Evolutionary conservation across 1,140 invertebrate species (phyloP).

Genomic region (Triops longicaudatus): DNA sequence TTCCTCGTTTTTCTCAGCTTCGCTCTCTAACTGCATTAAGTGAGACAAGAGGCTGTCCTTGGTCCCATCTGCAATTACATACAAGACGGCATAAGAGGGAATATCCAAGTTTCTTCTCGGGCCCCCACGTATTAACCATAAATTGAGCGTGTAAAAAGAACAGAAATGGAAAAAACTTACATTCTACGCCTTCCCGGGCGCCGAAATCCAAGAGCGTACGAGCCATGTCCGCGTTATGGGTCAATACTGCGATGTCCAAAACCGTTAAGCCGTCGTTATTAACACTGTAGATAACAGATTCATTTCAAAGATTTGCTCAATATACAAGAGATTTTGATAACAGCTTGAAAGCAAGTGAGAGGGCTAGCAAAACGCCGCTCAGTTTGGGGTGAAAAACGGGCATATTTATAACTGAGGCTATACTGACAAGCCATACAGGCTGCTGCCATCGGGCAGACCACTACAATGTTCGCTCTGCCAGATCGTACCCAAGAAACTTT

Average conservation of each 20-base stretch:
- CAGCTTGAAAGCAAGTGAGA: not conserved
- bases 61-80: conserved; percentile 35
- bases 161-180: conserved; percentile 50
- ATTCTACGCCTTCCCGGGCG: conserved; percentile 75
- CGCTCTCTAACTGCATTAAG: conserved; percentile 62
- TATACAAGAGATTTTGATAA: not conserved
- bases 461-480: too few relatives aligned
- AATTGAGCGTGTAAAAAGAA: too few relatives aligned
- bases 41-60: conserved; percentile 61
- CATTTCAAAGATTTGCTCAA: not conserved
- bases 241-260: conserved; percentile 81
- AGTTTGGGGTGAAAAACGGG: too few relatives aligned
- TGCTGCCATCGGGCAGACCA: too few relatives aligned
- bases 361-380: too few relatives aligned
- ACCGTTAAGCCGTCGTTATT: conserved; percentile 81
- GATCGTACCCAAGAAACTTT: too few relatives aligned
- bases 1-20: conserved; percentile 55
- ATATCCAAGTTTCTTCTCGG: not conserved
- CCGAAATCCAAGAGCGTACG: conserved; percentile 81
- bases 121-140: not conserved
- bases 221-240: conserved; percentile 73
- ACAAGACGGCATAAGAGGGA: conserved; percentile 19
- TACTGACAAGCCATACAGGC: too few relatives aligned
- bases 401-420: too few relatives aligned
- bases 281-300: conserved; percentile 42